Conservation (phyloP, 2,888 invertebrate species). For the Yponomeuta sedellus region DNA sequence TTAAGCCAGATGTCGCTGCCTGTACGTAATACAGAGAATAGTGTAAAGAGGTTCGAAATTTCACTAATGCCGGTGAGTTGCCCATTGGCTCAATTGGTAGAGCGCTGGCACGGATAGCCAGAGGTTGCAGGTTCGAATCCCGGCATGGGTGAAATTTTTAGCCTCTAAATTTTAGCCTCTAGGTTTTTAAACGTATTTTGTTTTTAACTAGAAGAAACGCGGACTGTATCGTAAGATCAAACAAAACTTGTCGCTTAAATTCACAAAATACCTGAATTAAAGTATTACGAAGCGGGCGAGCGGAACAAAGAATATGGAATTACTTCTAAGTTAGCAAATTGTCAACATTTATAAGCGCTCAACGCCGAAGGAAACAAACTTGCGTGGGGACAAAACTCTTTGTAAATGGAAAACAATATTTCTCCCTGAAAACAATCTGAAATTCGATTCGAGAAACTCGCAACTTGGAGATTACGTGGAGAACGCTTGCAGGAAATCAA, state of each 20-base stretch:
- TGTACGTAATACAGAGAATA: too few species aligned
- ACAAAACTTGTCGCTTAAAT: not conserved
- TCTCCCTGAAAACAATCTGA: not conserved
- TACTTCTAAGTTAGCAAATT: not conserved
- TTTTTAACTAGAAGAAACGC: too few species aligned
- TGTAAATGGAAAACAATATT: not conserved
- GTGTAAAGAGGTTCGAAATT: too few species aligned
- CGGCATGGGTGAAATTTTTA: too few species aligned
- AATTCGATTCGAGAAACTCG: not conserved
- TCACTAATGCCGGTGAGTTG: too few species aligned
- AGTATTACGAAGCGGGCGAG: not conserved
- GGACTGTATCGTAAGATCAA: too few species aligned
- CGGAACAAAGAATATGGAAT: conserved; percentile 1
- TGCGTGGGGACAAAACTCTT: not conserved
- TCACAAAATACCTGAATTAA: not conserved
- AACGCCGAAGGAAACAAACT: not conserved
- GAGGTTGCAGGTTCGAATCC: too few species aligned
- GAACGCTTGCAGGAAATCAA: not conserved
- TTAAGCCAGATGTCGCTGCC: too few species aligned
- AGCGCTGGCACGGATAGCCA: too few species aligned
- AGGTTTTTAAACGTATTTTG: too few species aligned
- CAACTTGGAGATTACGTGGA: not conserved
- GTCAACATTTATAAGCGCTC: not conserved
- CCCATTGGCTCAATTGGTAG: too few species aligned
- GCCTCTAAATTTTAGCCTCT: too few species aligned